A percentile compares a stretch with the other conserved stretches of the same genome.
Evolutionary conservation across 2,888 invertebrate genomes (phyloP).

Genomic region (Epirrhoe tristata): DNA sequence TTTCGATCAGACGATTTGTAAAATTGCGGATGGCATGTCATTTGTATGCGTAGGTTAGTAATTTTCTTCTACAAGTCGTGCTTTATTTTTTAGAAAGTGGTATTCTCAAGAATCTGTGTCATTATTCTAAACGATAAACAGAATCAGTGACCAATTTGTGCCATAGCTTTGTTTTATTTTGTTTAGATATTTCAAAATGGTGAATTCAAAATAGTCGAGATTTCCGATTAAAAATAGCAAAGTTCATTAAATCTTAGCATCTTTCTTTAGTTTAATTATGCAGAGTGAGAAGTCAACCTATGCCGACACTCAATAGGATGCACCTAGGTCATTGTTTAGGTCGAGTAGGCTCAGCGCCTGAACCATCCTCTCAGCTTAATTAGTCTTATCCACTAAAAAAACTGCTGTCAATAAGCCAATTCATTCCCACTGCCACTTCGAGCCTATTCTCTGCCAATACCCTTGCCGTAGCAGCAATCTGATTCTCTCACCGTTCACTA

Average conservation of each 20-base stretch:
- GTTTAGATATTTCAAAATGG: no score
- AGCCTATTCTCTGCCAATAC: slow-evolving; percentile 68
- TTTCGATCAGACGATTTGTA: slow-evolving; percentile 52
- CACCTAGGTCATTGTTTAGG: not conserved
- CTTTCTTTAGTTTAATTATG: no score
- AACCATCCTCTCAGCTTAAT: not conserved
- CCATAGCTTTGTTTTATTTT: slow-evolving; percentile 7
- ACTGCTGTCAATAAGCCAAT: slow-evolving; percentile 41
- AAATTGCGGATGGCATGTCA: slow-evolving; percentile 54
- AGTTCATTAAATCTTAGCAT: no score
- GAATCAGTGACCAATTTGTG: slow-evolving; percentile 1
- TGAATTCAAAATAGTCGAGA: no score
- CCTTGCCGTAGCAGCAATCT: slow-evolving; percentile 66
- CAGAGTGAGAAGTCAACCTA: no score
- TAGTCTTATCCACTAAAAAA: not conserved
- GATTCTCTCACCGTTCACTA: slow-evolving; percentile 72
- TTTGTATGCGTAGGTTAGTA: slow-evolving; percentile 51
- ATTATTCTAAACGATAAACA: slow-evolving; percentile 15
- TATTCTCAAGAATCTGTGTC: slow-evolving; percentile 10
- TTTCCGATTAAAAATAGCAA: no score
- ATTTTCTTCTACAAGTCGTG: slow-evolving; percentile 34
- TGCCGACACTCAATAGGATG: not conserved
- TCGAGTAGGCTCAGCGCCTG: not conserved
- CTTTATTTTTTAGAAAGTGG: slow-evolving; percentile 24
- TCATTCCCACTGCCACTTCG: slow-evolving; percentile 59